Evolutionary conservation across 2,113 vertebrate species (phyloP).

Genomic region (Oncorhynchus keta): DNA sequence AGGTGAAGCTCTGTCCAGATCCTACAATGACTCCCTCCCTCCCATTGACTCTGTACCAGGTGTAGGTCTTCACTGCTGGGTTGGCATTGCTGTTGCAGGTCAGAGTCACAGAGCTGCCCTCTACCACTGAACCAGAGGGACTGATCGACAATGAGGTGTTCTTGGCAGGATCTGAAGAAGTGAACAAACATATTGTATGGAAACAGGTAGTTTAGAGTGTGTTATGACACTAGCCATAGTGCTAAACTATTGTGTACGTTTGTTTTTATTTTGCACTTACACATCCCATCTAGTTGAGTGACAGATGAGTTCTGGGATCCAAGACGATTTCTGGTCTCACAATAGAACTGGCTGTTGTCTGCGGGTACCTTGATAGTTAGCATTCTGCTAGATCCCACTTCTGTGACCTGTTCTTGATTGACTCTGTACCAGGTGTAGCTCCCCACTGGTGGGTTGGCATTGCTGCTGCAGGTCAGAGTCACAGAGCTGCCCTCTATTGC

Average conservation of each 20-base stretch:
- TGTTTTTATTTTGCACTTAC: conserved; percentile 36
- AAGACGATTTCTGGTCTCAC: too few relatives aligned
- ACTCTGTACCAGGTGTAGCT: conserved; percentile 8
- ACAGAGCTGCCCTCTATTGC: too few relatives aligned
- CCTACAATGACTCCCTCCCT: not conserved
- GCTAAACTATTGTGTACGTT: too few relatives aligned
- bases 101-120: conserved; percentile 40
- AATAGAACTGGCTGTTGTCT: not conserved
- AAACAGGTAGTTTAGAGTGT: not conserved
- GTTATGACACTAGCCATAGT: too few relatives aligned
- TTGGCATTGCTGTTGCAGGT: conserved; percentile 58
- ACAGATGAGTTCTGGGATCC: conserved; percentile 23
- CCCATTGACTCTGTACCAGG: conserved; percentile 61
- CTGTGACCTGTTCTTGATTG: not conserved
- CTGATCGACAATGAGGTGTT: conserved; percentile 36
- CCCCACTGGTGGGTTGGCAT: conserved; percentile 4
- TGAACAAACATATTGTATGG: not conserved
- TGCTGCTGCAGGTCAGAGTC: not conserved
- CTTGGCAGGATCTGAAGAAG: conserved; percentile 59
- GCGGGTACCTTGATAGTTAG: not conserved
- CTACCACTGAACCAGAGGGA: too few relatives aligned
- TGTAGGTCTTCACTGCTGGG: conserved; percentile 38
- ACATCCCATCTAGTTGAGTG: conserved; percentile 49
- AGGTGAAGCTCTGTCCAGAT: conserved; percentile 7
- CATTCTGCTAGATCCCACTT: not conserved